Evolutionary conservation across 2,888 invertebrate genomes (phyloP), one percentile per base, ranked within the genome.

Genomic region (Heliconius cydno): DNA sequence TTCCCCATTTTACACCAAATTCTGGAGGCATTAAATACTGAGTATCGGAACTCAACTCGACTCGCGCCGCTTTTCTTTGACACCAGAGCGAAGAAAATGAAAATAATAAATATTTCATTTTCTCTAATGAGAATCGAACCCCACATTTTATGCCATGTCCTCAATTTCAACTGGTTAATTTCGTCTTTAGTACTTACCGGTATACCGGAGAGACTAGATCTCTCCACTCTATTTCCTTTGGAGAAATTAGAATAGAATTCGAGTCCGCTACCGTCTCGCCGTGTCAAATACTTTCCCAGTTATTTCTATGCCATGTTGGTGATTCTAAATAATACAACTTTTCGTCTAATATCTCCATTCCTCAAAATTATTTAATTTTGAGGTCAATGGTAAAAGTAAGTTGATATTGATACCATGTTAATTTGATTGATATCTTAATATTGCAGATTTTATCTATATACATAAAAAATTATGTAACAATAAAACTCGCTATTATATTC

Each of bases 371-470:
- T 28, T 28, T 28, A 25, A 41, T 46, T 41, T 46, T 70, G 41
- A 70, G 70, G 70, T 46, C 70, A 70, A 3, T 25, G n/a, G 25
- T 46, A 70, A 70, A 70, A 70, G 46, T 46, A 28, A 70, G 13
- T 41, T 25, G 68, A 13, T 41, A 70, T 41, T 70, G 70, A 70
- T 46, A 70, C 15, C 25, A 19, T 41, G 25, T 46, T 28, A 70
- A 46, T 28, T 46, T 46, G n/a, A 70, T 68, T 68, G 15, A 41
- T 41, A 68, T 68, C 68, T 52, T 52, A 52, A 52, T n/a, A 68
- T 22, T 38, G 15, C n/a, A 46, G 70, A 70, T 70, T 46, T 46
- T 46, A 70, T 70, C 70, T 41, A 60, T n/a, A 60, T n/a, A 41
- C 7, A 25, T 46, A 3, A 46, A 70, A 25, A 41, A 15, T 28